Percentiles rank a stretch among this genome's conserved stretches.
phyloP scores from a whole-genome alignment of 1,140 invertebrate genomes.

The Orchestia grillus region DNA sequence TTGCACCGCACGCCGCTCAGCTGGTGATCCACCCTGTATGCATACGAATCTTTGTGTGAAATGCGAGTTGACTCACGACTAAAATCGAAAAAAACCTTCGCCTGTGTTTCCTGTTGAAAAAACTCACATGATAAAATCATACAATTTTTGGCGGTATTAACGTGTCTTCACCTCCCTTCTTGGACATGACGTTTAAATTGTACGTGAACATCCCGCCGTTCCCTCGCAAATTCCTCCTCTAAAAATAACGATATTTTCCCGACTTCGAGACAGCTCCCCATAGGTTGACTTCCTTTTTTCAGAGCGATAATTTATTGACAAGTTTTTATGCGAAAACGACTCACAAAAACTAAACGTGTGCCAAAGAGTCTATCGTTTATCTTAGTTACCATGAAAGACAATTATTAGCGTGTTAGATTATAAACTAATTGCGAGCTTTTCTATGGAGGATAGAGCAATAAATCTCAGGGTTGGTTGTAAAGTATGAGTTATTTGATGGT shows the following conservation, averaged over 20 bases:
- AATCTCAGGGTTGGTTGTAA: neutral
- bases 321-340: neutral
- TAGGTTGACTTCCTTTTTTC: neutral
- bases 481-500: neutral
- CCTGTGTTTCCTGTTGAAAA: neutral
- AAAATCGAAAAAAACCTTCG: neutral
- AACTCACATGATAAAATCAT: neutral
- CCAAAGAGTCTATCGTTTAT: neutral
- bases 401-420: slow-evolving; percentile 32
- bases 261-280: neutral
- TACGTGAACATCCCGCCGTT: neutral
- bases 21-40: too few relatives aligned
- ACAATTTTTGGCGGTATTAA: neutral
- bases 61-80: too few relatives aligned
- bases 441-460: neutral
- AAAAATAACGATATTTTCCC: neutral
- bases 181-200: neutral
- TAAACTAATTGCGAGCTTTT: slow-evolving; percentile 15
- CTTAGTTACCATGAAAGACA: slow-evolving; percentile 21
- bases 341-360: neutral
- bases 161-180: neutral
- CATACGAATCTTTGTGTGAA: too few relatives aligned
- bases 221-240: neutral
- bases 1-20: too few relatives aligned
- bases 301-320: neutral